These are phyloP conservation scores for Megalurothrips usitatus DNA, from an alignment of 2,888 invertebrate genomes.

Conservation along the genomic window DNA sequence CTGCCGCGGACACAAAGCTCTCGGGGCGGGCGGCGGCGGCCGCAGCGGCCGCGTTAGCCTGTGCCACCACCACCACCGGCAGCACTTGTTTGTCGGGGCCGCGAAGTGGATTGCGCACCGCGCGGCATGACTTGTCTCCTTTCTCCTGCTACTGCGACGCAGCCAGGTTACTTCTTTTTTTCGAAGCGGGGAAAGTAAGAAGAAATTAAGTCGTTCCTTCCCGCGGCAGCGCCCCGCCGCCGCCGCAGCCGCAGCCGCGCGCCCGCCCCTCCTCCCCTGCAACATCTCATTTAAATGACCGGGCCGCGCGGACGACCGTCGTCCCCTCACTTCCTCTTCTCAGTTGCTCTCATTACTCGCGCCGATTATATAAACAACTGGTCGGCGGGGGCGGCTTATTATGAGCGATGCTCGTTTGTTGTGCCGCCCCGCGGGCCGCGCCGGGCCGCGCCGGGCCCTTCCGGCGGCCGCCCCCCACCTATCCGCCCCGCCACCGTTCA, in stretches of 20 bases:
- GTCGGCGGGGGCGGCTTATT: slow-evolving; percentile 16
- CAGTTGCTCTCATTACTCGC: neutral
- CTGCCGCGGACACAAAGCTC: too few relatives aligned
- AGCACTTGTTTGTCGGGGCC: too few relatives aligned
- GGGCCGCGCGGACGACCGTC: neutral
- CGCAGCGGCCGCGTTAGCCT: too few relatives aligned
- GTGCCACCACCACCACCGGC: too few relatives aligned
- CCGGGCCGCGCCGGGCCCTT: too few relatives aligned
- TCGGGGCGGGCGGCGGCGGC: too few relatives aligned
- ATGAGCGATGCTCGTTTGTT: slow-evolving; percentile 16
- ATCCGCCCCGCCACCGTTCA: neutral
- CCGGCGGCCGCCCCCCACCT: neutral
- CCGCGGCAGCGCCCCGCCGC: neutral
- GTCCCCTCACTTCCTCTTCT: neutral
- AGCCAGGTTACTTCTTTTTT: too few relatives aligned
- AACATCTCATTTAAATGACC: slow-evolving; percentile 21
- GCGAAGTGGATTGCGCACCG: too few relatives aligned
- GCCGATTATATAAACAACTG: slow-evolving; percentile 21
- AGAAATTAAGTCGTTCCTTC: neutral
- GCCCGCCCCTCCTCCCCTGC: neutral
- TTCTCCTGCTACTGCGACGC: too few relatives aligned
- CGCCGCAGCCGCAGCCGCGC: too few relatives aligned
- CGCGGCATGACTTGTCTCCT: too few relatives aligned
- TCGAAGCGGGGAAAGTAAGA: neutral
- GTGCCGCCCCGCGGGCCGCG: neutral